Base-by-base conservation (phyloP, 2,888 invertebrate species). In the Drosophila eohydei region DNA sequence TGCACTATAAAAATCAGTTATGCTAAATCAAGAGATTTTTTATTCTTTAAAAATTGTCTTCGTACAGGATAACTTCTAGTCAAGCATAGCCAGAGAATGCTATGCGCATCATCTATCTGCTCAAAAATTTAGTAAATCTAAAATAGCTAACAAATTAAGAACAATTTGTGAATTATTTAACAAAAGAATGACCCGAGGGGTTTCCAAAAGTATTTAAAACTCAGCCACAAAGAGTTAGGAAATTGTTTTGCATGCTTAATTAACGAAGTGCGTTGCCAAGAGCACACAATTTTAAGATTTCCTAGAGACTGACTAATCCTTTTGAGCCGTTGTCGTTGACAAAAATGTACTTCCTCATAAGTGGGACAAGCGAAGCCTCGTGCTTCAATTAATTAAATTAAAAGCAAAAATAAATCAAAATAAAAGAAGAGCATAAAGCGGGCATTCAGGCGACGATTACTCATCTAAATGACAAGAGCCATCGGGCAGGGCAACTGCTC, bases 361-460 rank as follows among this genome's bases (percentile, higher is more conserved):
- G 46, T 14, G 50, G 48, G n/a, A 58, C 46, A 59, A n/a, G 32
- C 50, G 48, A 59, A 59, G 28, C 44, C 62, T 48, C 57, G 60
- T 70, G 54, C 46, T 71, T 71, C 69, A 83, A 70, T 83, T 88
- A 88, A 88, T 76, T 83, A 62, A 84, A 75, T 71, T 66, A 58
- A 75, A 72, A 76, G 60, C 69, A 65, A 52, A 66, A 62, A 76
- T 80, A 79, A 80, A 83, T 83, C 83, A 74, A 78, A 74, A 63
- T 74, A 65, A 67, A 74, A 76, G 61, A 68, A 61, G 51, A 50
- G 57, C 83, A 85, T 60, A 34, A 69, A 57, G 68, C 52, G 63
- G 62, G 50, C 61, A 68, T 44, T 54, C 67, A 73, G 66, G 50
- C 60, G 57, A 34, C n/a, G 80, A 70, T 78, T 79, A 70, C 51